phyloP scores from a whole-genome alignment of 2,797 vertebrate genomes.

The Falco cherrug region DNA sequence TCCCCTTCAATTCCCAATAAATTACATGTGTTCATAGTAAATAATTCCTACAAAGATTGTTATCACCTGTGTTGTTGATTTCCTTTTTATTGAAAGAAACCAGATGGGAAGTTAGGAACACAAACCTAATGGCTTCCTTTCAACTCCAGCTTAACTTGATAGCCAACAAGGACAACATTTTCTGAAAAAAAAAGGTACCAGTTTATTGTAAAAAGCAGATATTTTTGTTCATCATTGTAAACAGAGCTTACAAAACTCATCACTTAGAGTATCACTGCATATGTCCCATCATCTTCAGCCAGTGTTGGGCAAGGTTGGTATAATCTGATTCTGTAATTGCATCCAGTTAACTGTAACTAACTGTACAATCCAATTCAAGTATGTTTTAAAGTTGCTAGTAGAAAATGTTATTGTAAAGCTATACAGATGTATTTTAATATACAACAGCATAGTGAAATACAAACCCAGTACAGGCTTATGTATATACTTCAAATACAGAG shows the following conservation, averaged over 20 bases:
- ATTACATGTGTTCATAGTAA: not conserved
- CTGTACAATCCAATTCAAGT: not conserved
- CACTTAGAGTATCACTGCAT: not conserved
- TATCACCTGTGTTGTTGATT: not conserved
- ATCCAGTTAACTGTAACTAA: not conserved
- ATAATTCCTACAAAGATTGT: not conserved
- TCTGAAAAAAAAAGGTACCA: not conserved
- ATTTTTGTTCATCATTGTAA: not conserved
- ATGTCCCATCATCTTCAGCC: not conserved
- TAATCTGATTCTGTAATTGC: not conserved
- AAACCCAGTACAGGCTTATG: not conserved
- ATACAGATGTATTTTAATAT: not conserved
- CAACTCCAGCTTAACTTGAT: not conserved
- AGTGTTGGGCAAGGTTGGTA: not conserved
- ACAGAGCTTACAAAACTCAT: not conserved
- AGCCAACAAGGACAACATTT: not conserved
- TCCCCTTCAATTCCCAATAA: not conserved
- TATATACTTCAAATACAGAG: not conserved
- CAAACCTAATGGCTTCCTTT: not conserved
- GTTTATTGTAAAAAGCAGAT: not conserved
- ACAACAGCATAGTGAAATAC: not conserved
- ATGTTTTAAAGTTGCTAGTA: not conserved
- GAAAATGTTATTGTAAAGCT: not conserved
- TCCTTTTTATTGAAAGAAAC: not conserved
- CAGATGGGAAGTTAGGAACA: not conserved